Base-by-base conservation (phyloP, 2,113 vertebrate genomes). In the Murina feae region DNA sequence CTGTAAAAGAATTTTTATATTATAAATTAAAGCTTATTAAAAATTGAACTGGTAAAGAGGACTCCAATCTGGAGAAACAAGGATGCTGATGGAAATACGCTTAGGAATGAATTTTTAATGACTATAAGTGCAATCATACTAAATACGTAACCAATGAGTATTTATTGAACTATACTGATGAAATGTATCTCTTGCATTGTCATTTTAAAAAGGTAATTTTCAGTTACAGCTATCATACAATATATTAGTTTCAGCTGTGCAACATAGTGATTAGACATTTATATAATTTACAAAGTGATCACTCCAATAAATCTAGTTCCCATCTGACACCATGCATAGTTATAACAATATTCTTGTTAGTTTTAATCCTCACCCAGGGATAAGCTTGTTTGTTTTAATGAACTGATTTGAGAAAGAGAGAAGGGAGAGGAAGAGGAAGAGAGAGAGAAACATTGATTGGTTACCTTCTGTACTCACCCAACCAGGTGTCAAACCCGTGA, bases 61-160 rank as follows among this genome's bases (percentile, higher is more conserved):
- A 86, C 28, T 91, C 39, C 80, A 68, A 75, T 80, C 21, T 94
- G 32, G n/a, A 96, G 78, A 94, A 89, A 86, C 16, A 53, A 89
- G 30, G 9, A 65, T 79, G 23, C 7, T 84, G 39, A 79, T 28
- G 11, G 16, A 76, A 83, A 82, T 65, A 69, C 11, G 6, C 58
- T 87, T n/a, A 85, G 30, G 25, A 94, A 90, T 68, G 28, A 95
- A 30, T 58, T 51, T 96, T 35, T 80, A 35, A 39, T 63, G 16
- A 90, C 21, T 87, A 0, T 71, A 71, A 72, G 65, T 78, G 28
- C 39, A 83, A 78, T 53, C 30, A 49, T 20, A 89, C 0, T 85
- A 28, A 92, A 9, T 21, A 88, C 30, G 44, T 51, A 86, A 69
- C 9, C 68, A 95, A 25, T 63, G 51, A 84, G 6, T 80, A 82